These are phyloP conservation scores for Falco punctatus DNA, from an alignment of 2,113 vertebrate genomes.

Conservation along the genomic window DNA sequence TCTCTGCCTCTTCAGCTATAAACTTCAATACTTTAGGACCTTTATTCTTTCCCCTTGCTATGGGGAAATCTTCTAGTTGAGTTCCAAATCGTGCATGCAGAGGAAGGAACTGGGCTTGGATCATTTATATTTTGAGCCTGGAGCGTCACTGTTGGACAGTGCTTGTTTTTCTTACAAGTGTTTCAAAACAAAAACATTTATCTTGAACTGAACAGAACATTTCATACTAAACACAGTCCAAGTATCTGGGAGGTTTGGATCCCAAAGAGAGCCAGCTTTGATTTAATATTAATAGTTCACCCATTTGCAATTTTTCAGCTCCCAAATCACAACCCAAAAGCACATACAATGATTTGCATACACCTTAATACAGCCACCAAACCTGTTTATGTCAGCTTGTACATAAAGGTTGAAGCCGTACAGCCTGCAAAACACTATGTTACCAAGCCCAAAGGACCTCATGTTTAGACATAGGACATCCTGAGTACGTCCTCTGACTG, in stretches of 20 bases:
- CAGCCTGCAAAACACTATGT: not conserved
- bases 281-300: not conserved
- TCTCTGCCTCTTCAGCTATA: not conserved
- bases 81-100: not conserved
- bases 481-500: not conserved
- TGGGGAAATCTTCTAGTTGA: not conserved
- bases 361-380: not conserved
- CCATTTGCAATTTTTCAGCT: not conserved
- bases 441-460: not conserved
- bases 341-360: rapidly evolving
- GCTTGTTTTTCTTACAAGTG: not conserved
- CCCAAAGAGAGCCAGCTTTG: not conserved
- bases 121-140: not conserved
- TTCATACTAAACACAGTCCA: not conserved
- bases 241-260: not conserved
- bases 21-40: not conserved
- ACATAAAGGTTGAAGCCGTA: not conserved
- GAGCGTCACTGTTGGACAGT: not conserved
- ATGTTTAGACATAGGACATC: not conserved
- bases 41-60: not conserved
- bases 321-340: not conserved
- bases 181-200: not conserved
- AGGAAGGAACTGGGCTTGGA: not conserved
- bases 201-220: not conserved
- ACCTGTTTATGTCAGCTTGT: not conserved